Base-by-base conservation (phyloP, 2,113 vertebrate species). In the Tursiops truncatus region DNA sequence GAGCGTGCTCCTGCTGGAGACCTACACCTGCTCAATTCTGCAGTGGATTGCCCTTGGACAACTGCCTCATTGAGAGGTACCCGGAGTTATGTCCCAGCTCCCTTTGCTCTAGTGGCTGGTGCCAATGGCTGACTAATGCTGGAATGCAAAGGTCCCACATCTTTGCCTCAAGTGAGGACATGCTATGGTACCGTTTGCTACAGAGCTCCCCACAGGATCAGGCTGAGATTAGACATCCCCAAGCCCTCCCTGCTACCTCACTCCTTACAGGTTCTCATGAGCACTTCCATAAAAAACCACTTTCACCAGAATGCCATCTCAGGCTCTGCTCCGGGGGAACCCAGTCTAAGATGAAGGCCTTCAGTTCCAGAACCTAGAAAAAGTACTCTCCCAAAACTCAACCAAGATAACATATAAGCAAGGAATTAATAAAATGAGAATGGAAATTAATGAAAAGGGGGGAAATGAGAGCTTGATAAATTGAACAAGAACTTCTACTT, bases 21-120 rank as follows among this genome's bases (percentile, higher is more conserved):
- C 9, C 31, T 25, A 23, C 8, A 9, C 25, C 68, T 33, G 44
- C 9, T 28, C 38, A 11, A 9, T 28, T 15, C 47, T 60, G 3
- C 50, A 53, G 41, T 5, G 0, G 36, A 2, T 3, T 60, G 58
- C 18, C 10, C 70, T 41, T 67, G 15, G 63, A 62, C 7, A 21
- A 23, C 1, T 23, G 6, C 23, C 21, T 6, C 36, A 62, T 6
- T 9, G 1, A 9, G 3, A n/a, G 18, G n/a, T 13, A 13, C 33
- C 31, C 0, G 3, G 20, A 58, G 2, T 41, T 50, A 81, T 8
- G 4, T 21, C 36, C 31, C 1, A 0, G 44, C 38, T 82, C 26
- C 58, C 23, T 3, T 18, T 50, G n/a, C 26, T 36, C 10, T 13
- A 68, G 10, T 50, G 38, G 11, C 36, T 58, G 83, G 23, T 47